Evolutionary conservation across 2,113 vertebrate genomes (phyloP).

Genomic region (Kobus ellipsiprymnus): DNA sequence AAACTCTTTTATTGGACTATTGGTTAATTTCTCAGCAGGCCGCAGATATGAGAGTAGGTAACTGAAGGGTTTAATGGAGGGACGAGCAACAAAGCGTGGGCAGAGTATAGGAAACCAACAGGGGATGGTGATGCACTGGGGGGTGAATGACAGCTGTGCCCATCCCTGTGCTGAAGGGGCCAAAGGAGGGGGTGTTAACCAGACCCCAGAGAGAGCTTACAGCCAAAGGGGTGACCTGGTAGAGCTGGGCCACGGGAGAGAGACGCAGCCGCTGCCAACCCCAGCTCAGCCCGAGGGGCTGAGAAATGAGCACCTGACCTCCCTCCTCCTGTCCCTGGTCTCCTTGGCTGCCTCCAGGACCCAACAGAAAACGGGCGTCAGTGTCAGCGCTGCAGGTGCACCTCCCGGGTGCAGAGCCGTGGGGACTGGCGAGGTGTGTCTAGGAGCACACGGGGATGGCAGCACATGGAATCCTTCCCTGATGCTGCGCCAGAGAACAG

Average conservation of each 20-base stretch:
- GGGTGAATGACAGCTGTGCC: background rate
- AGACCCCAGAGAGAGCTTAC: background rate
- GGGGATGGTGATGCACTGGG: background rate
- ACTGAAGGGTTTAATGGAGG: background rate
- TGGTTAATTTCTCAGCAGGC: background rate
- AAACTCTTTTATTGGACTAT: background rate
- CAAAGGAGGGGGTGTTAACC: background rate
- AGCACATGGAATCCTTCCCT: background rate
- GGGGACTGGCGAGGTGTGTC: accelerated
- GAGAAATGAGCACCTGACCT: no score
- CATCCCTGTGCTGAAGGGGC: background rate
- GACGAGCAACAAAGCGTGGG: background rate
- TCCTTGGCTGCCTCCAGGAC: background rate
- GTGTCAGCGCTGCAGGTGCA: background rate
- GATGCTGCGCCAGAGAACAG: background rate
- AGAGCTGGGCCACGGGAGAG: background rate
- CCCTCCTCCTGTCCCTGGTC: background rate
- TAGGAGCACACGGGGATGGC: background rate
- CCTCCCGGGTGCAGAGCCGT: accelerated
- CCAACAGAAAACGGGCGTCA: accelerated
- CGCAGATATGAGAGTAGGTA: background rate
- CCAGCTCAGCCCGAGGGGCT: background rate
- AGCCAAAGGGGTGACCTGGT: accelerated
- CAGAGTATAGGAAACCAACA: background rate
- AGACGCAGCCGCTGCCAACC: background rate